These are phyloP conservation scores for Cynodonichthys magdalenae DNA, from an alignment of 2,797 vertebrate species.

Conservation along the genomic window DNA sequence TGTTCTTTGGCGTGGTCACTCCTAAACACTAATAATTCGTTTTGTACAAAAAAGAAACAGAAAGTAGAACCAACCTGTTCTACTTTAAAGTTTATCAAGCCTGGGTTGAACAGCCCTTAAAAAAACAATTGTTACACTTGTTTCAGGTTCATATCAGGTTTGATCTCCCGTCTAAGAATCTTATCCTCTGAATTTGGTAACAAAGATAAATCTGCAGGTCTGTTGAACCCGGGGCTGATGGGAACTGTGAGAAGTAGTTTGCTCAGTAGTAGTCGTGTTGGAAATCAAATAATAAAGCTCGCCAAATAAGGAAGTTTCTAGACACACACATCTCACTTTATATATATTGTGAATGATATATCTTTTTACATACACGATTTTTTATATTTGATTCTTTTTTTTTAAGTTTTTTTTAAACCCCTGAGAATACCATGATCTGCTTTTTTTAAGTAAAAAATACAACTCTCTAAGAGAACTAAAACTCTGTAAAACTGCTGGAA, in stretches of 20 bases:
- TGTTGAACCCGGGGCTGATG: constrained; percentile 54
- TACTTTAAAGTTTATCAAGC: constrained; percentile 44
- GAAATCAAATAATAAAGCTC: constrained; percentile 70
- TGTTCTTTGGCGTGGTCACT: constrained; percentile 70
- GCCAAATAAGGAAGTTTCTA: constrained; percentile 69
- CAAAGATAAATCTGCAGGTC: constrained; percentile 18
- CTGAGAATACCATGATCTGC: constrained; percentile 81
- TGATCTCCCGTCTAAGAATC: neutral
- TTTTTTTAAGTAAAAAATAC: constrained; percentile 78
- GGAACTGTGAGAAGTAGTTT: constrained; percentile 57
- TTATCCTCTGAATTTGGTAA: neutral
- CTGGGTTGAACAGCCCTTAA: constrained; percentile 45
- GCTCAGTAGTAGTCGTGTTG: constrained; percentile 73
- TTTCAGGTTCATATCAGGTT: constrained; percentile 5
- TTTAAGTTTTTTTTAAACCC: constrained; percentile 65
- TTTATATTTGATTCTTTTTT: constrained; percentile 59
- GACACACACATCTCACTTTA: constrained; percentile 64
- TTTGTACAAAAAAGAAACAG: constrained; percentile 36
- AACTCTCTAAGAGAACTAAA: constrained; percentile 66
- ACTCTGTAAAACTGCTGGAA: constrained; percentile 23
- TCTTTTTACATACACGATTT: constrained; percentile 57
- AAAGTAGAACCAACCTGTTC: constrained; percentile 47
- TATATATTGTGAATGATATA: constrained; percentile 58
- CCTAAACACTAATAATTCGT: constrained; percentile 46
- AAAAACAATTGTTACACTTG: constrained; percentile 12